phyloP scores from a whole-genome alignment of 2,797 vertebrate species.

The Propithecus perrieri region DNA sequence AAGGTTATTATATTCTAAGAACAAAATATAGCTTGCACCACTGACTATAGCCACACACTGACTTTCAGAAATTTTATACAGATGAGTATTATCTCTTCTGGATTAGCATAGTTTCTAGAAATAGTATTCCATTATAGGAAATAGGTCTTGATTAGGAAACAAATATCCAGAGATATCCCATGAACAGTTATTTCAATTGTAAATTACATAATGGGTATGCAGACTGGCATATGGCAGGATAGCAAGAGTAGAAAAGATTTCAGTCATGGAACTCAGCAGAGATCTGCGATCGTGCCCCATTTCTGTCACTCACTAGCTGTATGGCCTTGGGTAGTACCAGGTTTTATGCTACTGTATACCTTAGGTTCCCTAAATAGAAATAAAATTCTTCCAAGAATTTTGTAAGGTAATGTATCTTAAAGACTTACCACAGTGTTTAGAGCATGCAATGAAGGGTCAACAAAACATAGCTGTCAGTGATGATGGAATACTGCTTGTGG shows the following conservation, averaged over 20 bases:
- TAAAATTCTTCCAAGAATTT: not conserved
- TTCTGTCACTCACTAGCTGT: not conserved
- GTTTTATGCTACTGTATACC: not conserved
- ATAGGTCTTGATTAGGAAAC: not conserved
- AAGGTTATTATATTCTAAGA: conserved; percentile 64
- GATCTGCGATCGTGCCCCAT: not conserved
- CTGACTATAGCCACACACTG: conserved; percentile 65
- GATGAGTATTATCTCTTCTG: conserved; percentile 57
- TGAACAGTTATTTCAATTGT: not conserved
- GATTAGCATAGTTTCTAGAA: conserved; percentile 66
- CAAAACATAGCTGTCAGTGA: not conserved
- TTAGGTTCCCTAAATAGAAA: not conserved
- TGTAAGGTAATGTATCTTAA: not conserved
- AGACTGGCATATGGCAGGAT: not conserved
- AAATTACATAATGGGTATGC: not conserved
- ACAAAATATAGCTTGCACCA: conserved; percentile 63
- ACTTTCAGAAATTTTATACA: conserved; percentile 63
- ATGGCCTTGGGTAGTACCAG: not conserved
- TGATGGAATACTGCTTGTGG: not conserved
- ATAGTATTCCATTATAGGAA: conserved; percentile 66
- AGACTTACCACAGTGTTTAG: not conserved
- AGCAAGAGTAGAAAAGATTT: not conserved
- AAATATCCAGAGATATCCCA: not conserved
- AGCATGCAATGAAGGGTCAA: not conserved
- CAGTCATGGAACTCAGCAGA: not conserved